phyloP scores from a whole-genome alignment of 2,113 vertebrate species.

The Tylochromis polylepis region DNA sequence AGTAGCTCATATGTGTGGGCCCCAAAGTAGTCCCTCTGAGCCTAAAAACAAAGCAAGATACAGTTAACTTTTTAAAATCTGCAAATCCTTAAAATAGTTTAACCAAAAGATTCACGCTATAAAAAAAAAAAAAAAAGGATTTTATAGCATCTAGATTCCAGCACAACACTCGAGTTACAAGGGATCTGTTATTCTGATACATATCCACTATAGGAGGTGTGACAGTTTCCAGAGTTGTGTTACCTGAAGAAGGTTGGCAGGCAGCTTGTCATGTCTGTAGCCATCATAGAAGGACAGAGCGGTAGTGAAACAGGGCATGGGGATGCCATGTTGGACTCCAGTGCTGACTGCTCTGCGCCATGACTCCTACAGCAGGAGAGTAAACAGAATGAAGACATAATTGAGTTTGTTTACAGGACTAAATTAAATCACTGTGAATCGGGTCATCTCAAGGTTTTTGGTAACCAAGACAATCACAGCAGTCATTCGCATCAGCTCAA shows the following conservation, averaged over 20 bases:
- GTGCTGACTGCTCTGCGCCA: conserved; percentile 85
- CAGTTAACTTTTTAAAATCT: neutral
- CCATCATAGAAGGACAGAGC: conserved; percentile 96
- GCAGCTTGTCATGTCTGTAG: conserved; percentile 85
- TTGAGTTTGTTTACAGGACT: neutral
- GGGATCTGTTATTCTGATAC: conserved; percentile 9
- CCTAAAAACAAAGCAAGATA: conserved; percentile 64
- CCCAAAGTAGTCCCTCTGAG: conserved; percentile 96
- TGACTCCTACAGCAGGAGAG: conserved; percentile 74
- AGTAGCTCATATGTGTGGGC: conserved; percentile 92
- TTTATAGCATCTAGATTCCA: neutral
- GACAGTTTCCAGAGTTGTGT: neutral
- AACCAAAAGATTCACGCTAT: neutral
- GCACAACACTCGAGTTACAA: neutral
- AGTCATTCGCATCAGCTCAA: neutral
- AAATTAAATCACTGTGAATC: neutral
- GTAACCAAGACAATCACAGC: neutral
- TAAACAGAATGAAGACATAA: neutral
- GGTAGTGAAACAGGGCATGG: conserved; percentile 96
- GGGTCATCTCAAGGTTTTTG: neutral
- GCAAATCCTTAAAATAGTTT: neutral
- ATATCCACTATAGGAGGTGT: neutral
- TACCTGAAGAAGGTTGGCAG: conserved; percentile 96
- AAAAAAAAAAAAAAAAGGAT: neutral
- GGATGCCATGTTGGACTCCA: conserved; percentile 89